Conservation (phyloP, 2,888 invertebrate genomes). For the Ferrisia virgata region DNA sequence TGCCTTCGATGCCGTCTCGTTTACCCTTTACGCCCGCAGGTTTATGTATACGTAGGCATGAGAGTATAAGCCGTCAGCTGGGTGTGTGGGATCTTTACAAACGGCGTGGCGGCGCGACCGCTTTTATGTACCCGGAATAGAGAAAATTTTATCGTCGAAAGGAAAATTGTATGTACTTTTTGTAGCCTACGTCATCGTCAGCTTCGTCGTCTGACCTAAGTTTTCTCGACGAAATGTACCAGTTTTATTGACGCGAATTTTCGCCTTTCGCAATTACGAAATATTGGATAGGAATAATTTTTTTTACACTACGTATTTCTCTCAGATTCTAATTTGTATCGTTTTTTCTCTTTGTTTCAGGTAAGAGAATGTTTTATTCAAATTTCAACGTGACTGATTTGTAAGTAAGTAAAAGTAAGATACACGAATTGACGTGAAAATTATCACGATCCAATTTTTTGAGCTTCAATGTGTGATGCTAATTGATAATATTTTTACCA, state of each 20-base stretch:
- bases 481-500: too few relatives aligned
- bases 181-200: neutral
- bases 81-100: neutral
- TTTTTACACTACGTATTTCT: neutral
- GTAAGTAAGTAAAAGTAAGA: too few relatives aligned
- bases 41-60: too few relatives aligned
- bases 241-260: too few relatives aligned
- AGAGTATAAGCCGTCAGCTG: neutral
- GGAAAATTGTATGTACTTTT: slow-evolving; percentile 17
- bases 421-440: too few relatives aligned
- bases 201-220: too few relatives aligned
- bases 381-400: neutral
- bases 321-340: neutral
- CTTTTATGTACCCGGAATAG: neutral
- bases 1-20: neutral
- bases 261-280: neutral
- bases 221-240: too few relatives aligned
- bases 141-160: slow-evolving; percentile 18
- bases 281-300: neutral
- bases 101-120: neutral
- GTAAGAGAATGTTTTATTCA: neutral
- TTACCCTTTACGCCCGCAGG: neutral
- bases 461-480: too few relatives aligned
- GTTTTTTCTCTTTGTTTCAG: neutral
- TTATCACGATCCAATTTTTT: too few relatives aligned